Conservation (phyloP, 2,888 invertebrate species). For the Cepaea hortensis region DNA sequence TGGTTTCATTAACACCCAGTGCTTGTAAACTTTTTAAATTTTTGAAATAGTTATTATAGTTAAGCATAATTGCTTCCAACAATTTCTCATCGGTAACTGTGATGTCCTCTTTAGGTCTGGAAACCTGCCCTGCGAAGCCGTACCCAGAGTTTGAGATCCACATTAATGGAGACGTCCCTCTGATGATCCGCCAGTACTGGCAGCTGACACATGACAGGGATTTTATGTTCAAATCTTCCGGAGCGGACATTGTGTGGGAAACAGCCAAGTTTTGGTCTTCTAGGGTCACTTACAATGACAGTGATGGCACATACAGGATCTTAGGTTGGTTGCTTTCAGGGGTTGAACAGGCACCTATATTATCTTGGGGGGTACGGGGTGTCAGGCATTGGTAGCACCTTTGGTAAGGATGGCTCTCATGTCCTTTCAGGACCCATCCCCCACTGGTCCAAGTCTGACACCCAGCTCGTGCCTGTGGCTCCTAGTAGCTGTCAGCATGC, state of each 20-base stretch:
- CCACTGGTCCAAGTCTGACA: too few relatives aligned
- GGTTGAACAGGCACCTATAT: too few relatives aligned
- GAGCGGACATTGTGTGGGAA: conserved; percentile 65
- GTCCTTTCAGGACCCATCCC: too few relatives aligned
- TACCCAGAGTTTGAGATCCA: conserved; percentile 57
- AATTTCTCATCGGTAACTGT: background rate
- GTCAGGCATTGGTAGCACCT: too few relatives aligned
- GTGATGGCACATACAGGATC: conserved; percentile 66
- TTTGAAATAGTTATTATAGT: too few relatives aligned
- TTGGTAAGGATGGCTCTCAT: too few relatives aligned
- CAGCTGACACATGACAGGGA: conserved; percentile 70
- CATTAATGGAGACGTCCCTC: conserved; percentile 70
- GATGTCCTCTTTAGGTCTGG: conserved; percentile 39
- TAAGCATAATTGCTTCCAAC: too few relatives aligned
- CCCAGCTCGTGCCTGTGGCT: too few relatives aligned
- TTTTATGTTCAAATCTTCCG: conserved; percentile 60
- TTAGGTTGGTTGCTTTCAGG: conserved; percentile 56
- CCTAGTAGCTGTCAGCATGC: too few relatives aligned
- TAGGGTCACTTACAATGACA: conserved; percentile 57
- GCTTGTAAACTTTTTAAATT: too few relatives aligned
- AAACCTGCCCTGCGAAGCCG: conserved; percentile 45
- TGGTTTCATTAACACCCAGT: too few relatives aligned
- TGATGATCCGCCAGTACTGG: conserved; percentile 71
- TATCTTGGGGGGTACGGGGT: too few relatives aligned
- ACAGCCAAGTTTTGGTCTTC: conserved; percentile 72